Base-by-base conservation (phyloP, 2,888 invertebrate genomes). In the Agriopis leucophaearia region DNA sequence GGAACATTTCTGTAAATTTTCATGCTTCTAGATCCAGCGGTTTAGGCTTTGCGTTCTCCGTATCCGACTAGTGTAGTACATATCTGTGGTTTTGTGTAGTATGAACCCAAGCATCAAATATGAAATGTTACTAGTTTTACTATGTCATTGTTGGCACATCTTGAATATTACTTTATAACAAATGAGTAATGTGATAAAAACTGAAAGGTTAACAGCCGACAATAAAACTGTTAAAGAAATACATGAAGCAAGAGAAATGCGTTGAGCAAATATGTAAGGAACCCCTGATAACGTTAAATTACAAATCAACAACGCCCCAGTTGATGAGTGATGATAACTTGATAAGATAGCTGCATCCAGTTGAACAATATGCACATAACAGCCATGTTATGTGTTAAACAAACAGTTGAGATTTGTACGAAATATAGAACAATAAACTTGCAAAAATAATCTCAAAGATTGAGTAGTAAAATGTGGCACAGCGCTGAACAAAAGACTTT, bases 311-410 rank as follows among this genome's bases (percentile, higher is more conserved):
- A 74, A 56, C 63, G 75, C 67, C 73, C 73, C 73, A 78, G 71
- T 77, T 77, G 77, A 81, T 77, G 70, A 61, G 63, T 16, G 57
- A 62, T 42, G 55, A 40, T 56, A 44, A 13, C 51, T 15, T 40
- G 83, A 83, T 83, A 83, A 83, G 82, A 81, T 81, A 78, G 69
- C 71, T 79, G 78, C 80, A 78, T 51, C 45, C 42, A 58, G 52
- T 47, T 52, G 61, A 60, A 65, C 65, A 65, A 48, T 52, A 63
- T 70, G 68, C 62, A 71, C 66, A 65, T 68, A 65, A 63, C 50
- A 48, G 47, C 38, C 35, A 63, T 59, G 48, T 66, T 56, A 48
- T 55, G 44, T 64, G 66, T 69, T 72, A 65, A 64, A 69, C 69
- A 70, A 81, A 75, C 73, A 72, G 69, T 71, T 10, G 51, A 35